These are phyloP conservation scores for Promerops cafer DNA, from an alignment of 2,113 vertebrate species.

Conservation along the genomic window DNA sequence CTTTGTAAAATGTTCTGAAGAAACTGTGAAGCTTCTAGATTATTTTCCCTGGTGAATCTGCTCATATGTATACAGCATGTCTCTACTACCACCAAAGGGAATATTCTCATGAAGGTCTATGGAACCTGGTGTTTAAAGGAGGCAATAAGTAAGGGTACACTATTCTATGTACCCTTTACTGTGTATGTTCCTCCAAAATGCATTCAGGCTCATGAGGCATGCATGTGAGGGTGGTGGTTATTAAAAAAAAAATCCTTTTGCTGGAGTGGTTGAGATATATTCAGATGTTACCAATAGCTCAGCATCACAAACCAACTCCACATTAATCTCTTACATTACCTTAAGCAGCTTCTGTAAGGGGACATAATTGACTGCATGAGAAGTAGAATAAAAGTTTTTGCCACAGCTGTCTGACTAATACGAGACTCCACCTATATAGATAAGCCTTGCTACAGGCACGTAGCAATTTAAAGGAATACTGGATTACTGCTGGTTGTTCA, in stretches of 20 bases:
- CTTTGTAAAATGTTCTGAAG: background rate
- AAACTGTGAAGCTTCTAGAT: background rate
- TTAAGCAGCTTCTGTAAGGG: background rate
- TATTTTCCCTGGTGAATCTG: background rate
- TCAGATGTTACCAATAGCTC: background rate
- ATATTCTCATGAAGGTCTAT: background rate
- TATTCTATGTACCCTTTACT: background rate
- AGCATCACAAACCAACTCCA: background rate
- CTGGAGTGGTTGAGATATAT: background rate
- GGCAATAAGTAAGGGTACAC: background rate
- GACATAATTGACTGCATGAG: background rate
- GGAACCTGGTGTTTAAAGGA: background rate
- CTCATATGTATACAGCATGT: background rate
- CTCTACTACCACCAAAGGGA: background rate
- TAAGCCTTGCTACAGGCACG: background rate
- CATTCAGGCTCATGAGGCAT: background rate
- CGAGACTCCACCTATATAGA: background rate
- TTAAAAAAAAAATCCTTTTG: background rate
- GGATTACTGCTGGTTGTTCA: background rate
- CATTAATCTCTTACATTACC: background rate
- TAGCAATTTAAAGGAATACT: background rate
- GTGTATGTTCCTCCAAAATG: background rate
- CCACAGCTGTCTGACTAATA: background rate
- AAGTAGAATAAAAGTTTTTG: background rate
- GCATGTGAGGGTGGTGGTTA: background rate